Conservation (phyloP, 2,797 vertebrate species). For the Acanthurus lineatus region DNA sequence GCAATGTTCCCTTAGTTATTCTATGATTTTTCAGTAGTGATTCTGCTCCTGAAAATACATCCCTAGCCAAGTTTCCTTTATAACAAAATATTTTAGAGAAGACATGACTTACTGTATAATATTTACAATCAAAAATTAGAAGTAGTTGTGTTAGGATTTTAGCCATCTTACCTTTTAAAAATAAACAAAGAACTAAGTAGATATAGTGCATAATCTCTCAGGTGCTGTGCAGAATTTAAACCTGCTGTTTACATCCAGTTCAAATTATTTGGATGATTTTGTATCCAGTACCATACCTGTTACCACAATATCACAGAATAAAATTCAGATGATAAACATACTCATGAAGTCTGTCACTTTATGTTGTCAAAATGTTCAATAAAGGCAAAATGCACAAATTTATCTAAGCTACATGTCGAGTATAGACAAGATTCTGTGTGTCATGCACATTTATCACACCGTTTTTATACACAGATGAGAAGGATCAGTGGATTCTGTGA, state of each 20-base stretch:
- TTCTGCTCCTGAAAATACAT: too few relatives aligned
- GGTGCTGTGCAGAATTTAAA: not conserved
- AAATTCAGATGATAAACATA: not conserved
- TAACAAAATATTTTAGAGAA: too few relatives aligned
- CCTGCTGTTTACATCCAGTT: not conserved
- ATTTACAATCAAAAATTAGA: too few relatives aligned
- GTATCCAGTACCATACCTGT: not conserved
- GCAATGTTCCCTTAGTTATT: not conserved
- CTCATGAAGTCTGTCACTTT: not conserved
- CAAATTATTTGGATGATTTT: too few relatives aligned
- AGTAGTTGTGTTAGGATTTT: too few relatives aligned
- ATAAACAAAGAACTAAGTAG: too few relatives aligned
- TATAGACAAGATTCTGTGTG: not conserved
- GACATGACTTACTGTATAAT: too few relatives aligned
- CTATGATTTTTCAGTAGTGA: not conserved
- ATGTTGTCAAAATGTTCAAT: not conserved
- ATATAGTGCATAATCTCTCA: not conserved
- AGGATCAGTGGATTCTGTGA: slow-evolving; percentile 29
- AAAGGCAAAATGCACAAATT: not conserved
- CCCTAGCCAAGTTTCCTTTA: too few relatives aligned
- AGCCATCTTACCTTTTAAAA: too few relatives aligned
- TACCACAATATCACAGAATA: not conserved
- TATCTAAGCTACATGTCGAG: not conserved
- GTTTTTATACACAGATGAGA: slow-evolving; percentile 23
- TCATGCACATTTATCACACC: slow-evolving; percentile 3